These are phyloP conservation scores for Ricordea florida DNA, from an alignment of 92 coral and sea anemone species.

Conservation along the genomic window DNA sequence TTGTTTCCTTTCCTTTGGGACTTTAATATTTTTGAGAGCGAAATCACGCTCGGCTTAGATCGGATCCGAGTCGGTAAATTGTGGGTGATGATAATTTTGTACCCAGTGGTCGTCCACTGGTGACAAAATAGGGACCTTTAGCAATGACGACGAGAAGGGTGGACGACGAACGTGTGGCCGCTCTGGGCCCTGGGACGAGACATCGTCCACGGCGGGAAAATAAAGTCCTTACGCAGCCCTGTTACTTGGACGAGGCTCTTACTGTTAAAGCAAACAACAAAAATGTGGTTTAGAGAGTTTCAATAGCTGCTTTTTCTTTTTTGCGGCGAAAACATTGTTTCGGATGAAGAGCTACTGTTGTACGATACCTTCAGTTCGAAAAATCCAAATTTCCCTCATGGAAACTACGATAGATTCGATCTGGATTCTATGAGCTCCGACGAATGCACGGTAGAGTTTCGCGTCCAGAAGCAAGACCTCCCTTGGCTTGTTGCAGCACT, in stretches of 20 bases:
- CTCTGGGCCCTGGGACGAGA: too few relatives aligned
- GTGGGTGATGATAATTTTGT: too few relatives aligned
- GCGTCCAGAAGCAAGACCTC: too few relatives aligned
- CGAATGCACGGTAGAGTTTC: slow-evolving; percentile 14
- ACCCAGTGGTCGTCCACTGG: too few relatives aligned
- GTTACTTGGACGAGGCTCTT: neutral
- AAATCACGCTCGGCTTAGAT: too few relatives aligned
- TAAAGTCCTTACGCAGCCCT: neutral
- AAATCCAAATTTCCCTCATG: slow-evolving; percentile 27
- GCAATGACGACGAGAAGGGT: too few relatives aligned
- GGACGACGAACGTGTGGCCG: too few relatives aligned
- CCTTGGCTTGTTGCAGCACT: neutral
- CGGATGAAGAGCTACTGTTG: neutral
- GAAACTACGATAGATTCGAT: slow-evolving; percentile 4
- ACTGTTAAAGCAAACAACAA: neutral
- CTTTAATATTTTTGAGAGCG: too few relatives aligned
- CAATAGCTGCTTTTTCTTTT: neutral
- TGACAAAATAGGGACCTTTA: too few relatives aligned
- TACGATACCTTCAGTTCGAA: slow-evolving; percentile 19
- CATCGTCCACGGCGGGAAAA: slow-evolving; percentile 5
- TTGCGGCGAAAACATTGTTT: neutral
- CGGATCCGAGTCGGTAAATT: too few relatives aligned
- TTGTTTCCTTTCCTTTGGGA: too few relatives aligned
- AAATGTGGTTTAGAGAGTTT: slow-evolving; percentile 18
- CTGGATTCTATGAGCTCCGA: slow-evolving; percentile 21